Evolutionary conservation across 2,113 vertebrate species (phyloP), one percentile per base, ranked within the genome.

Genomic region (Montifringilla adamsi): DNA sequence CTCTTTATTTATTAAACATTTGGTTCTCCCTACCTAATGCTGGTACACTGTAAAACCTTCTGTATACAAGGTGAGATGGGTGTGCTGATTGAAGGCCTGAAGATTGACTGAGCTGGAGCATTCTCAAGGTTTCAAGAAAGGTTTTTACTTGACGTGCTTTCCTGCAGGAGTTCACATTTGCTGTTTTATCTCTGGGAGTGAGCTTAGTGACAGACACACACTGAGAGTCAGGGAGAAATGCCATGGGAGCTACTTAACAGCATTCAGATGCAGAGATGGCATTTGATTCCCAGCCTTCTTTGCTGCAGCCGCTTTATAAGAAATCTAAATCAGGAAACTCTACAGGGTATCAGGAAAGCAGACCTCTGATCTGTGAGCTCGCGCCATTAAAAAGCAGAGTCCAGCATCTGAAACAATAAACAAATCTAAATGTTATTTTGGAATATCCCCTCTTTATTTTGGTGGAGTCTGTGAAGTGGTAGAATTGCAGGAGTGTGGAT

Each of bases 151-250:
- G 15, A 56, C 5, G 16, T 37, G 43, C 24, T 49, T 84, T 97
- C 97, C 95, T 85, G 1, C 28, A 95, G 97, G 95, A 97, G 85
- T 96, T 97, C 95, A 82, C 90, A 95, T 97, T 98, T 97, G 94
- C 94, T 95, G 79, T 96, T 98, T 98, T 97, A 97, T 98, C 96
- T 98, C 88, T 95, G 85, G 82, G 87, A 97, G 94, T 81, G 95
- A 98, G 95, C 93, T 95, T 91, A 93, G 96, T 97, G 97, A 97
- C 96, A 97, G 96, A 88, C 70, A 70, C 87, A 93, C 89, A 84
- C 50, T 87, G 96, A 97, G 96, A 98, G 90, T 85, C 95, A 28
- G 55, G 55, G 87, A 93, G 93, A 98, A 98, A 97, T 97, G 97
- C 95, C 97, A 97, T 85, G 97, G 97, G 97, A 98, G 78, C 95